These are phyloP conservation scores for Origma solitaria DNA, from an alignment of 2,113 vertebrate genomes.

Conservation along the genomic window DNA sequence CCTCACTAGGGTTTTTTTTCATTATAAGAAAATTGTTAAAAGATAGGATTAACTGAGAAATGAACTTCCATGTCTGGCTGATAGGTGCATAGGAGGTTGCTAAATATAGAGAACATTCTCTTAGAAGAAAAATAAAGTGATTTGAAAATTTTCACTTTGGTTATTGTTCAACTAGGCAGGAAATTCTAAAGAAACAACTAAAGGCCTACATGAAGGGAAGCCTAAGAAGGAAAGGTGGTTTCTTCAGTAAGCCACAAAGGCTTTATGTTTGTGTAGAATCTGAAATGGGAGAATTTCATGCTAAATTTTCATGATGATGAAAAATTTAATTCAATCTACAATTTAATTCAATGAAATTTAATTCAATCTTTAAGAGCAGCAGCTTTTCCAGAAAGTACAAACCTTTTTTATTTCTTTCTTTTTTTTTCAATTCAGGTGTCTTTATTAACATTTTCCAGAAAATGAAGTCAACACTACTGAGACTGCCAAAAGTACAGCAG, in stretches of 20 bases:
- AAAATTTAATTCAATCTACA: slow-evolving; percentile 14
- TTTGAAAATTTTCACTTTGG: slow-evolving; percentile 21
- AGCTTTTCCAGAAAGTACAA: slow-evolving; percentile 11
- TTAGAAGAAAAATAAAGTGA: slow-evolving; percentile 4
- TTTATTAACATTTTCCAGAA: not conserved
- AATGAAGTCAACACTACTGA: not conserved
- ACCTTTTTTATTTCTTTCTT: not conserved
- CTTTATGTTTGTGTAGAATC: slow-evolving; percentile 1
- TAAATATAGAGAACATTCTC: slow-evolving; percentile 50
- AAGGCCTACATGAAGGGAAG: not conserved
- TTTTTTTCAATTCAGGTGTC: not conserved
- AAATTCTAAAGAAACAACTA: not conserved
- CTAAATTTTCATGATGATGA: not conserved
- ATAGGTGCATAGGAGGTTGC: slow-evolving; percentile 55
- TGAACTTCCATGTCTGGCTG: slow-evolving; percentile 31
- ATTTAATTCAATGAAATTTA: slow-evolving; percentile 10
- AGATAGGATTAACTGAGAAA: slow-evolving; percentile 41
- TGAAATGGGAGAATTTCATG: not conserved
- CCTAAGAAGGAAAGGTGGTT: not conserved
- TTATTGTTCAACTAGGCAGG: slow-evolving; percentile 3
- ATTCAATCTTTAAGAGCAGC: slow-evolving; percentile 17
- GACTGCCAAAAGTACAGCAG: not conserved
- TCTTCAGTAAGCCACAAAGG: not conserved
- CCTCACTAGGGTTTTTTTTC: not conserved
- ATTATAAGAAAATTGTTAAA: not conserved